A percentile compares a stretch with the other conserved stretches of the same genome.
Conservation (phyloP, 1,140 invertebrate species). For the Temnothorax nylanderi region DNA sequence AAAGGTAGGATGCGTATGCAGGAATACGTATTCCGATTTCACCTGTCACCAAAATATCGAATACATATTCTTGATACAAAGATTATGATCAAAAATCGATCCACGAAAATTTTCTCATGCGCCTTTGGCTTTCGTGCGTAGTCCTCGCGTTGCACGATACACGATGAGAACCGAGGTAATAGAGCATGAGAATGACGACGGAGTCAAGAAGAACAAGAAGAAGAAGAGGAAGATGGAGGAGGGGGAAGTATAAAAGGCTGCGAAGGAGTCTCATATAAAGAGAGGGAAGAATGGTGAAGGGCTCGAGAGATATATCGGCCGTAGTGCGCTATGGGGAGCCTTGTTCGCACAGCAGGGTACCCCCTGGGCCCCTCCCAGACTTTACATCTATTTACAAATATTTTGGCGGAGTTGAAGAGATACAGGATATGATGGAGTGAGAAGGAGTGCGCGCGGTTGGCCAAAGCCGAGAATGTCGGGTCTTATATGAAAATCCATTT, state of each 20-base stretch:
- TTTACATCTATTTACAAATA: conserved; percentile 84
- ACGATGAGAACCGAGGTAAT: conserved; percentile 57
- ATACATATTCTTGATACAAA: not conserved
- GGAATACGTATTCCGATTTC: not conserved
- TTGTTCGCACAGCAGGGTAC: conserved; percentile 80
- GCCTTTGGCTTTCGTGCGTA: conserved; percentile 22
- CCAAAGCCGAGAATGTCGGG: conserved; percentile 73
- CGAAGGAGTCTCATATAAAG: conserved; percentile 63
- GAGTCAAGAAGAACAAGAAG: conserved; percentile 51
- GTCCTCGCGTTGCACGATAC: conserved; percentile 4
- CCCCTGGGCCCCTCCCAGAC: conserved; percentile 78
- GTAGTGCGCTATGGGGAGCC: conserved; percentile 79
- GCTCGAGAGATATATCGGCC: conserved; percentile 70
- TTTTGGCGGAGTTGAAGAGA: conserved; percentile 79
- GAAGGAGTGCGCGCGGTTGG: conserved; percentile 60
- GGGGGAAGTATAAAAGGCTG: conserved; percentile 62
- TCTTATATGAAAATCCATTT: conserved; percentile 79
- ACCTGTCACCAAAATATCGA: not conserved
- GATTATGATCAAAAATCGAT: conserved; percentile 13
- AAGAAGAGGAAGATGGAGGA: conserved; percentile 23
- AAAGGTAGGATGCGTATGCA: not conserved
- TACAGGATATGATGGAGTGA: conserved; percentile 63
- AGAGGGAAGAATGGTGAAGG: conserved; percentile 57
- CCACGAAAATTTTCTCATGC: conserved; percentile 33
- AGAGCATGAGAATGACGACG: conserved; percentile 60